These are phyloP conservation scores for Drosophila birchii DNA, from an alignment of 2,888 invertebrate species.

Conservation along the genomic window DNA sequence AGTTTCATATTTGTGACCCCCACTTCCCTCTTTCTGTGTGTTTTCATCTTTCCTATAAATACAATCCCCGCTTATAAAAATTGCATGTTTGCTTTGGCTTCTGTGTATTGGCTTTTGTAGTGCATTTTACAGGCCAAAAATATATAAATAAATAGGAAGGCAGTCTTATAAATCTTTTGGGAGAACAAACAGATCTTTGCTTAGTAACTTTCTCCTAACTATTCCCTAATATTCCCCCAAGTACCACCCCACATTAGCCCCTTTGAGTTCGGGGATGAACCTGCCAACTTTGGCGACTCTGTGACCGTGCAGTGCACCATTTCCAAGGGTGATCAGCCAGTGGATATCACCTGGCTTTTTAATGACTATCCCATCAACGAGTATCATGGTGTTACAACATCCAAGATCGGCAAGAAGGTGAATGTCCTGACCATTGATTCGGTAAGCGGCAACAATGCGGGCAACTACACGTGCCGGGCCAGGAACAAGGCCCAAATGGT, in stretches of 20 bases:
- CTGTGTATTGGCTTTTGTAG: conserved; percentile 48
- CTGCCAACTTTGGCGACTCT: conserved; percentile 88
- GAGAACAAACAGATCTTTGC: neutral
- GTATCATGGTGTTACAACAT: conserved; percentile 85
- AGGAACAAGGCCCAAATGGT: conserved; percentile 86
- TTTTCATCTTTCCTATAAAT: conserved; percentile 15
- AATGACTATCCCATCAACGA: conserved; percentile 88
- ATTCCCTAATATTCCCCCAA: conserved; percentile 42
- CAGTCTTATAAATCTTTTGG: neutral
- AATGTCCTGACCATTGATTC: conserved; percentile 87
- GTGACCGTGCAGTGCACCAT: conserved; percentile 88
- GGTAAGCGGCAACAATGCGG: conserved; percentile 86
- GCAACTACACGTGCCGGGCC: conserved; percentile 87
- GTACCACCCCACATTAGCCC: conserved; percentile 85
- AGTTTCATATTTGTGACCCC: conserved; percentile 43
- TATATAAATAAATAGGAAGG: neutral
- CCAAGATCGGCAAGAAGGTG: conserved; percentile 86
- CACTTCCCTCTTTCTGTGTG: conserved; percentile 30
- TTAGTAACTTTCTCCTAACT: neutral
- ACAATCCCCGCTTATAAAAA: conserved; percentile 26
- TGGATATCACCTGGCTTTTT: conserved; percentile 88
- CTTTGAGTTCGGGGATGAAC: conserved; percentile 87
- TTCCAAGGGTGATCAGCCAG: conserved; percentile 89
- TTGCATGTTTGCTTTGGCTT: conserved; percentile 68
- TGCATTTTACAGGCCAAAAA: neutral